Evolutionary conservation across 2,797 vertebrate species (phyloP).

Genomic region (Clarias fuscus): DNA sequence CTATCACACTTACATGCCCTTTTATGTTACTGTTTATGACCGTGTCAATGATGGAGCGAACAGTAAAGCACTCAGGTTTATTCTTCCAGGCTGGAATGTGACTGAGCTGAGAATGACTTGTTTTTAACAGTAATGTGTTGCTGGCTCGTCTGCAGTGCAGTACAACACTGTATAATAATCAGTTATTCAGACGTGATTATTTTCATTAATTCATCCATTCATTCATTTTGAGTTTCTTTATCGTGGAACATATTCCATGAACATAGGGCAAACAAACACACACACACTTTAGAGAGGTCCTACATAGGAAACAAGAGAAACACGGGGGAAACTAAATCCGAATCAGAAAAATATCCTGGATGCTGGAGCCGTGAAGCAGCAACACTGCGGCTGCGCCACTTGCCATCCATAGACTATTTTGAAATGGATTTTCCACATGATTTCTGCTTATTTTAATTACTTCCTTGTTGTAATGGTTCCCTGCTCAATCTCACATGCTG

Average conservation of each 20-base stretch:
- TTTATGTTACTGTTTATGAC: slow-evolving; percentile 68
- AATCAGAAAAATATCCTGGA: slow-evolving; percentile 2
- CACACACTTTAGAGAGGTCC: background rate
- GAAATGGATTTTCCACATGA: slow-evolving; percentile 22
- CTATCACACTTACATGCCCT: slow-evolving; percentile 63
- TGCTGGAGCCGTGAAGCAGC: background rate
- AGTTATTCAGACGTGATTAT: background rate
- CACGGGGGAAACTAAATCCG: background rate
- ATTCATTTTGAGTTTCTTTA: background rate
- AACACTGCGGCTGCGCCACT: background rate
- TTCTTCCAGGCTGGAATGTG: background rate
- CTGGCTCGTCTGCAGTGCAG: background rate
- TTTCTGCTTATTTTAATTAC: slow-evolving; percentile 32
- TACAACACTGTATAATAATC: background rate
- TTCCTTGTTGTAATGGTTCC: background rate
- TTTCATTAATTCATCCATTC: slow-evolving; percentile 4
- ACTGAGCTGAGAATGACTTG: background rate
- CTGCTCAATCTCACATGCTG: background rate
- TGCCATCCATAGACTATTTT: slow-evolving; percentile 8
- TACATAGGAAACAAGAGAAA: background rate
- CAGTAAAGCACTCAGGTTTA: slow-evolving; percentile 13
- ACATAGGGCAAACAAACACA: background rate
- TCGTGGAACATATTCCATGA: background rate
- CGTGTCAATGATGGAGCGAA: slow-evolving; percentile 55
- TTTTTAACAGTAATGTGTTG: background rate